Conservation (phyloP, 2,113 vertebrate genomes). For the Chaetorhynchus papuensis region DNA sequence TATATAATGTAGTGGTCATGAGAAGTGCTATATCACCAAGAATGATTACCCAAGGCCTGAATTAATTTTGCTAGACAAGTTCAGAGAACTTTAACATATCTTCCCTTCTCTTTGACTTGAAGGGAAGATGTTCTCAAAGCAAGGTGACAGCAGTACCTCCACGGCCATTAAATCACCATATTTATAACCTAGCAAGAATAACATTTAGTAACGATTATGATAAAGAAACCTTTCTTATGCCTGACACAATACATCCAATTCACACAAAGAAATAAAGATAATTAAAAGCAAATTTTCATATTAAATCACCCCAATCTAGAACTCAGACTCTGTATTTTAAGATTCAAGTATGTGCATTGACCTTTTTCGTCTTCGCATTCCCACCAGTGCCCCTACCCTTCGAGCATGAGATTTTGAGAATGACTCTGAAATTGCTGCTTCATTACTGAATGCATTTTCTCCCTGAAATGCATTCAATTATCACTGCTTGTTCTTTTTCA, state of each 20-base stretch:
- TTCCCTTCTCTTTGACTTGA: not conserved
- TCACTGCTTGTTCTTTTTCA: not conserved
- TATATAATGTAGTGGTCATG: not conserved
- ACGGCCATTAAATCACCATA: not conserved
- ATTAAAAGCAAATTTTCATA: not conserved
- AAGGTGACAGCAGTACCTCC: not conserved
- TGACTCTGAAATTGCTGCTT: not conserved
- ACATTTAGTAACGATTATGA: not conserved
- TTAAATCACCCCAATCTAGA: not conserved
- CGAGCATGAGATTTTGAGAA: not conserved
- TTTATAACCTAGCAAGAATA: not conserved
- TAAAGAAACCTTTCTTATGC: not conserved
- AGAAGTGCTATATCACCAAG: not conserved
- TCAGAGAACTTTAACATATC: not conserved
- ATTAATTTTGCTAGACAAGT: not conserved
- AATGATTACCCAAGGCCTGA: not conserved
- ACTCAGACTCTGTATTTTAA: not conserved
- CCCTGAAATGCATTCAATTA: not conserved
- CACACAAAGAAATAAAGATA: not conserved
- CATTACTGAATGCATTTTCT: not conserved
- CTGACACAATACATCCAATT: not conserved
- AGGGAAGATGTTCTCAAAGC: not conserved
- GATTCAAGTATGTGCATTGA: not conserved
- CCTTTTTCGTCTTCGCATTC: not conserved
- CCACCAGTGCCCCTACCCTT: not conserved